These are phyloP conservation scores for Nerophis lumbriciformis DNA, from an alignment of 2,113 vertebrate species.

Conservation along the genomic window DNA sequence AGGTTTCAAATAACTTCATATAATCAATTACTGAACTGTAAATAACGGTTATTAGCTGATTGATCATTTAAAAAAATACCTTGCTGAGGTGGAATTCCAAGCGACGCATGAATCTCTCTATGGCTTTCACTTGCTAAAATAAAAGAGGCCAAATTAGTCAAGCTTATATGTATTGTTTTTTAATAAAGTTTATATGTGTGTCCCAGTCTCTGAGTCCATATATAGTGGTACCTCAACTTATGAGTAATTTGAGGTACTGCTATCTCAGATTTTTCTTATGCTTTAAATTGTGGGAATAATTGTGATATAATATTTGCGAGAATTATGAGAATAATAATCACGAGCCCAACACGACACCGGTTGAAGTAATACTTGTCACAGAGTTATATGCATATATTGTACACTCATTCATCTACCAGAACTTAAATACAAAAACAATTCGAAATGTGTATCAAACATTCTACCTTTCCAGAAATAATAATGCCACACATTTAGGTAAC, in stretches of 20 bases:
- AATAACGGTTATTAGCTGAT: not conserved
- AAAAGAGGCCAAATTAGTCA: not conserved
- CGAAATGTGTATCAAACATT: too few species aligned
- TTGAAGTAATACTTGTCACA: too few species aligned
- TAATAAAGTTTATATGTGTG: not conserved
- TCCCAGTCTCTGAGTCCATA: not conserved
- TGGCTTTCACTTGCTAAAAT: conserved; percentile 69
- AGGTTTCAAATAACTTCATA: not conserved
- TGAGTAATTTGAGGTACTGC: not conserved
- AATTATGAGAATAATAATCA: too few species aligned
- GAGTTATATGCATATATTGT: too few species aligned
- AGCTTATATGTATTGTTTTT: not conserved
- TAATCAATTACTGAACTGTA: not conserved
- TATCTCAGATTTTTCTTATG: too few species aligned
- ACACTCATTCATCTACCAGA: too few species aligned
- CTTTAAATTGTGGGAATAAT: too few species aligned
- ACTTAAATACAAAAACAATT: too few species aligned
- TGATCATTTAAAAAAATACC: conserved; percentile 34
- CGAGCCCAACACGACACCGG: too few species aligned
- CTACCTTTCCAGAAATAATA: too few species aligned
- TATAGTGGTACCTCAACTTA: not conserved
- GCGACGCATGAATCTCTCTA: conserved; percentile 70
- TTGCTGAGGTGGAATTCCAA: conserved; percentile 70
- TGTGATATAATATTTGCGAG: too few species aligned
- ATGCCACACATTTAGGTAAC: too few species aligned